These are phyloP conservation scores for Archegozetes longisetosus DNA, from an alignment of 1,140 invertebrate species.

Conservation along the genomic window DNA sequence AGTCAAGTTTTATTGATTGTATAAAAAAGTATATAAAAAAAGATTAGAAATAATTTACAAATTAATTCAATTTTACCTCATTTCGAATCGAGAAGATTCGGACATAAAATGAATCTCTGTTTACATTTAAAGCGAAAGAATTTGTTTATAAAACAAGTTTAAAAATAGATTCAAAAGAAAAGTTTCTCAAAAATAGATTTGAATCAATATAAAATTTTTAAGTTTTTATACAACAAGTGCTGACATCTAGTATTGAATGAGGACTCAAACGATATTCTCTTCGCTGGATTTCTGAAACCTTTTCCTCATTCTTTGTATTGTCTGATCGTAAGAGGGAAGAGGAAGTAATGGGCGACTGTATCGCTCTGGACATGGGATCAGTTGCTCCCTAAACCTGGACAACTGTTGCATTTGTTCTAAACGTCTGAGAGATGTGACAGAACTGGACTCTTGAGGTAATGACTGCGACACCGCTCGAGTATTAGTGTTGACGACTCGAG, in stretches of 20 bases:
- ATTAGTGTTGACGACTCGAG: background rate
- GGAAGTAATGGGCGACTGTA: background rate
- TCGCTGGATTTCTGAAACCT: background rate
- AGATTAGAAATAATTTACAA: too few relatives aligned
- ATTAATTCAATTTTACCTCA: too few relatives aligned
- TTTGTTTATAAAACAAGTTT: background rate
- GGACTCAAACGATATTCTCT: background rate
- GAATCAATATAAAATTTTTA: too few relatives aligned
- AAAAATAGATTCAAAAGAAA: too few relatives aligned
- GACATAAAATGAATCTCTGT: too few relatives aligned
- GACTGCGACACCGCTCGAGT: background rate
- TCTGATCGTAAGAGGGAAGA: background rate
- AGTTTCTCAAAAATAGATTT: too few relatives aligned
- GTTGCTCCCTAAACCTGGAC: background rate
- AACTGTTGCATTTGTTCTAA: conserved; percentile 3
- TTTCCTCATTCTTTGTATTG: background rate
- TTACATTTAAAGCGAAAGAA: too few relatives aligned
- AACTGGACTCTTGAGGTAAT: conserved; percentile 2
- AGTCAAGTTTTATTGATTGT: too few relatives aligned
- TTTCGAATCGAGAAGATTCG: too few relatives aligned
- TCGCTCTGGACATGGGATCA: background rate
- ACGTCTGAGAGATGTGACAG: conserved; percentile 9
- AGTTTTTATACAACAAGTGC: too few relatives aligned
- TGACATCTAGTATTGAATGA: too few relatives aligned
- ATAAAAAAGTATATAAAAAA: too few relatives aligned